Base-by-base conservation (phyloP, 2,113 vertebrate genomes). In the Notarius quadriscutis region DNA sequence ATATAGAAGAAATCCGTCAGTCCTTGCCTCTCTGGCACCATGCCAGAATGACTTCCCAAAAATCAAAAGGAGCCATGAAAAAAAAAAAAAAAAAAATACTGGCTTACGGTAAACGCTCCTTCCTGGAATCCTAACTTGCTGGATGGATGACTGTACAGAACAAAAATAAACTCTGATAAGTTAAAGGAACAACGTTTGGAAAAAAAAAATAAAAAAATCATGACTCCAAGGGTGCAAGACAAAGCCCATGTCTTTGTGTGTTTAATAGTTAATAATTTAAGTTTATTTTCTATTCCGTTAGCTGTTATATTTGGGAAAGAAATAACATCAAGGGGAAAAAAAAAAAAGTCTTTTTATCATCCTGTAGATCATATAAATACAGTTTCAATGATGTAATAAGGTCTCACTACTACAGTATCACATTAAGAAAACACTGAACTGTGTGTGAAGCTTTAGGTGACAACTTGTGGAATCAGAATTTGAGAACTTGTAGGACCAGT, bases 21-120 rank as follows among this genome's bases (percentile, higher is more conserved):
- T 57, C 84, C 82, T 89, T 90, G 72, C 83, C 30, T 74, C n/a
- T 48, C 55, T 92, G 93, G 92, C 92, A 75, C 6, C 0, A 20
- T 14, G 85, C 90, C 93, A 89, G 1, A 55, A 17, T 81, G 51
- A 86, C 91, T 93, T 94, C 93, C 94, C 93, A 93, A 93, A 91
- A 92, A 18, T 62, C 79, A 11, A 87, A 87, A 88, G 65, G 83
- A 84, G 81, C 55, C 50, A 82, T 74, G 27, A 58, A 79, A 84
- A 87, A 87, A 84, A 85, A 79, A 84, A 85, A 79, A 50, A 7
- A 18, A 53, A 53, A 53, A 53, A 53, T 9, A 11, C 27, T 7
- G 69, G 63, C 71, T 92, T 92, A 92, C 92, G 74, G 94, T 93
- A 92, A 93, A 82, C 81, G 65, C 67, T 71, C 14, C 20, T 15